phyloP scores from a whole-genome alignment of 2,113 vertebrate genomes.

The Zosterops borbonicus region DNA sequence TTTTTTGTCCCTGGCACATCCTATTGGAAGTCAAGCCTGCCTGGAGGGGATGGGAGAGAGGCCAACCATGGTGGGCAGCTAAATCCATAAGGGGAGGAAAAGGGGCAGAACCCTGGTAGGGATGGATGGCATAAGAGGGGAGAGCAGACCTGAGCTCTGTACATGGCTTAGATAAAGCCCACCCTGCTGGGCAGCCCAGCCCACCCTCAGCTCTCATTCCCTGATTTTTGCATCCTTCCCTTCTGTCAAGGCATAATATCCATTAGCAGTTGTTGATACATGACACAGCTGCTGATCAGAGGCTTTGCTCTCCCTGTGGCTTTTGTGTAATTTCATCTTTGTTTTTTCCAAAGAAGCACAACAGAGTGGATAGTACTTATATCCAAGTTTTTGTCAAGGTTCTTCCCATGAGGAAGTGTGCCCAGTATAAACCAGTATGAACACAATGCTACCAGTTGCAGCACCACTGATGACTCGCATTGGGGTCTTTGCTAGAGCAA shows the following conservation, averaged over 20 bases:
- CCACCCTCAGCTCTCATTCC: not conserved
- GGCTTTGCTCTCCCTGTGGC: not conserved
- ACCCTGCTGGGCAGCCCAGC: not conserved
- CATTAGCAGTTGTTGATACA: rapidly evolving
- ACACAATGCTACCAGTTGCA: not conserved
- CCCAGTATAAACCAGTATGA: not conserved
- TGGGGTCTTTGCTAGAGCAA: not conserved
- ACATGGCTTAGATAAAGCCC: rapidly evolving
- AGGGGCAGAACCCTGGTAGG: not conserved
- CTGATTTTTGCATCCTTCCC: not conserved
- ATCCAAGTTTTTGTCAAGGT: not conserved
- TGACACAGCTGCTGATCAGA: not conserved
- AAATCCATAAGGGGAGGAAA: not conserved
- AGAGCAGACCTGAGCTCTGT: not conserved
- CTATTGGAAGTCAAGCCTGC: not conserved
- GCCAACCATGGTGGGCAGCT: not conserved
- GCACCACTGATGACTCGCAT: rapidly evolving
- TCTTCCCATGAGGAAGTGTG: not conserved
- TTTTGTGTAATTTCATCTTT: not conserved
- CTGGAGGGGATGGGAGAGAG: not conserved
- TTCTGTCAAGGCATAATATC: not conserved
- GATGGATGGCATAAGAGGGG: rapidly evolving
- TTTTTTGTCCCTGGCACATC: not conserved
- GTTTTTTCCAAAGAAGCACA: not conserved
- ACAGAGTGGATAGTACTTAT: not conserved